Evolutionary conservation across 2,888 invertebrate genomes (phyloP), one percentile per base, ranked within the genome.

Genomic region (Eristalis intricaria): DNA sequence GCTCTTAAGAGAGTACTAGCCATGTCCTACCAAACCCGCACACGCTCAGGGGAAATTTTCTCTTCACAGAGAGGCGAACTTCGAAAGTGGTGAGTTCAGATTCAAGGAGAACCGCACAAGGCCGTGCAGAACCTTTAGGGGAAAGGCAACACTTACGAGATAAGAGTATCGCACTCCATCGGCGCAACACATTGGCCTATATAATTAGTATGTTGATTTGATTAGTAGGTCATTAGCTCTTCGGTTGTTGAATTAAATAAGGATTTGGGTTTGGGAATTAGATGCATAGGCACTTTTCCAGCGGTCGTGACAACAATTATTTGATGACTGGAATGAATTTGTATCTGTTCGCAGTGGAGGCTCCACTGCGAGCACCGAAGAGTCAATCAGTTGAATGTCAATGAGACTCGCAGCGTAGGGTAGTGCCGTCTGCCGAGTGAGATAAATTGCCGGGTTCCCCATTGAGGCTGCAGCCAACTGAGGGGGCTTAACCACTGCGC

Each of bases 31-130:
- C 40, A 1, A 15, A 15, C 15, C 43, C 15, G 4, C 19, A 19
- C 1, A 19, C 8, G 0, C 23, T 10, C 10, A 11, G n/a, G 63
- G 69, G 70, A 35, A 58, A 64, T 19, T 64, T 73, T 61, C 23
- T 22, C 35, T 32, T 38, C 32, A 7, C 4, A 38, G 19, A 38
- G 65, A 15, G 19, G 19, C 38, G 26, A 56, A n/a, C 11, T 86
- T 86, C 82, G 82, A 86, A 86, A 65, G 50, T 82, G 82, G 85
- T 81, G 81, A 77, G 38, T 85, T 81, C 64, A 50, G 2, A n/a
- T 10, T n/a, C 15, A 26, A 22, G 2, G 32, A 50, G 50, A 50
- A 8, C 8, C 5, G 19, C 5, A 19, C 50, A 50, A 50, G 50
- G 50, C n/a, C 50, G 50, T 1, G 8, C 7, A 7, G 8, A 2